Percentiles rank a stretch among this genome's conserved stretches.
Conservation (phyloP, 1,140 invertebrate genomes). For the Steinernema khuongi region DNA sequence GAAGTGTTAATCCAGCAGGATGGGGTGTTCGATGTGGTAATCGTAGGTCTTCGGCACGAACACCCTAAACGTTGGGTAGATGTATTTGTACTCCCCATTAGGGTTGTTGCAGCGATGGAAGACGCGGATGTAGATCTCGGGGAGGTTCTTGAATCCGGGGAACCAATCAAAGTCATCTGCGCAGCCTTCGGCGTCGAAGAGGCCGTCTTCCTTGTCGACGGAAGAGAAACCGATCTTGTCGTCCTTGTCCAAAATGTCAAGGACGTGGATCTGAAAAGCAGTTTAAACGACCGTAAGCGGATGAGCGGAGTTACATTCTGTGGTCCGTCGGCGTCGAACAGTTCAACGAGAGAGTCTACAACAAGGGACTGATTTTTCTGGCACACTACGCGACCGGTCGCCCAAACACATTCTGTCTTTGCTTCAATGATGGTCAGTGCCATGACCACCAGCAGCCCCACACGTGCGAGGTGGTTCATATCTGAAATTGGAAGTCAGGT, state of each 20-base stretch:
- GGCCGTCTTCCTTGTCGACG: conserved; percentile 29
- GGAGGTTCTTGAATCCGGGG: conserved; percentile 21
- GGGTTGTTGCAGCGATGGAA: conserved; percentile 28
- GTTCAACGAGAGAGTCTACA: conserved; percentile 28
- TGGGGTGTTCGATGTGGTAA: conserved; percentile 31
- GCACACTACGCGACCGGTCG: conserved; percentile 29
- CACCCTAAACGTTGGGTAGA: conserved; percentile 19
- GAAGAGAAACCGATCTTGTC: conserved; percentile 34
- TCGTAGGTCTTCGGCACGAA: conserved; percentile 35
- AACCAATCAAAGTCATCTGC: conserved; percentile 31
- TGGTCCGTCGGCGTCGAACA: conserved; percentile 33
- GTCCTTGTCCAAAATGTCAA: conserved; percentile 25
- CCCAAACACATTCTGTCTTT: conserved; percentile 28
- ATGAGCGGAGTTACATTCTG: conserved; percentile 10
- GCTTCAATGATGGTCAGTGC: background rate
- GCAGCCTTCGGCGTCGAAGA: conserved; percentile 36
- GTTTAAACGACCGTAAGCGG: background rate
- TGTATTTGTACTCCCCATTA: conserved; percentile 21
- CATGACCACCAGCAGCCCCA: too few relatives aligned
- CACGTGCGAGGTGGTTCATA: too few relatives aligned
- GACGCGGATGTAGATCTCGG: conserved; percentile 35
- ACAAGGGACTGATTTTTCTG: conserved; percentile 17
- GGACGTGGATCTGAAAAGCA: conserved; percentile 21
- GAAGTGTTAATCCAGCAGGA: conserved; percentile 24
- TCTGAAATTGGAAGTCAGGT: too few relatives aligned